A percentile compares a stretch with the other conserved stretches of the same genome.
These are phyloP conservation scores for Taurulus bubalis DNA, from an alignment of 2,113 vertebrate genomes.

Conservation along the genomic window DNA sequence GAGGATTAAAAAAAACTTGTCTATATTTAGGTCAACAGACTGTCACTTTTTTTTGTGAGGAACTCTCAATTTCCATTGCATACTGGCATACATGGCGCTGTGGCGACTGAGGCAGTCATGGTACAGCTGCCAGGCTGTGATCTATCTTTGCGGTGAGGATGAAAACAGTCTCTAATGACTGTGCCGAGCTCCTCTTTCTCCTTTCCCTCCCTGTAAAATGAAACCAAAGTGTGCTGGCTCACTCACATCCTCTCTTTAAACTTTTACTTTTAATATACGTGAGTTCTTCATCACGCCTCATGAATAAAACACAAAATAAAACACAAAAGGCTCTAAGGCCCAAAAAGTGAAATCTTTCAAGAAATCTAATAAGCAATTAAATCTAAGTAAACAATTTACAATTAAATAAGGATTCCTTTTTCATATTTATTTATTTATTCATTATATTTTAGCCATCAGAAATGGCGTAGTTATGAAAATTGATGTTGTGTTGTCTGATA, in stretches of 20 bases:
- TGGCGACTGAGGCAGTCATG: conserved; percentile 39
- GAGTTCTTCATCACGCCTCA: not conserved
- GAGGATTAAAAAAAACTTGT: not conserved
- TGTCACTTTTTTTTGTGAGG: not conserved
- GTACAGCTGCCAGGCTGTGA: conserved; percentile 50
- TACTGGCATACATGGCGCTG: not conserved
- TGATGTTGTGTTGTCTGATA: not conserved
- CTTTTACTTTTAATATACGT: conserved; percentile 45
- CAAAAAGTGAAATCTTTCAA: not conserved
- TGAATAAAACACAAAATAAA: not conserved
- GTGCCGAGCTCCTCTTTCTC: conserved; percentile 38
- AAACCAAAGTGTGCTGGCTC: conserved; percentile 59
- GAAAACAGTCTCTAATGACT: conserved; percentile 69
- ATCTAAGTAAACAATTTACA: not conserved
- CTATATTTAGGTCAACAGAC: not conserved
- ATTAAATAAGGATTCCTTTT: not conserved
- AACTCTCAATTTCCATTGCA: not conserved
- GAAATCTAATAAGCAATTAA: not conserved
- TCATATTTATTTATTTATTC: not conserved
- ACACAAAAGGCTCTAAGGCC: not conserved
- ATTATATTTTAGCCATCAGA: conserved; percentile 2
- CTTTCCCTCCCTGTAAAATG: conserved; percentile 53
- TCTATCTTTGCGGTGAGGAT: conserved; percentile 58
- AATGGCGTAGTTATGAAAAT: not conserved
- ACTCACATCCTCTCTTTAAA: conserved; percentile 49